Percentiles rank a stretch among this genome's conserved stretches.
phyloP scores from a whole-genome alignment of 2,888 invertebrate genomes.

The Chrysolina americana region DNA sequence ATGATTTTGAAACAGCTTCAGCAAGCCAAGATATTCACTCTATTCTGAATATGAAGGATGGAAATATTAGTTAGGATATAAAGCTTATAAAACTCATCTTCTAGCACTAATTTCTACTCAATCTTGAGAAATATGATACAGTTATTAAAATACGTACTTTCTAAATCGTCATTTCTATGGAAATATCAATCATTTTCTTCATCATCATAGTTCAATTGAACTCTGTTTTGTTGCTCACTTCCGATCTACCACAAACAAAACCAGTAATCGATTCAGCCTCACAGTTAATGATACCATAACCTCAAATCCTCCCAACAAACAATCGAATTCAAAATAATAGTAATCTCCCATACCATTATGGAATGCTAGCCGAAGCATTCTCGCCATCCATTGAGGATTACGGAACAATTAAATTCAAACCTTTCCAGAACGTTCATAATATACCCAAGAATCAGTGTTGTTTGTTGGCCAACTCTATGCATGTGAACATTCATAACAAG shows the following conservation, averaged over 20 bases:
- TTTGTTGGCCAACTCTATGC: neutral
- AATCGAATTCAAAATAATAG: neutral
- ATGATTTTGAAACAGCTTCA: neutral
- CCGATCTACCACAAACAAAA: neutral
- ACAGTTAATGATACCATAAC: slow-evolving; percentile 1
- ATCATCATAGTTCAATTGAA: neutral
- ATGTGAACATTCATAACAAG: neutral
- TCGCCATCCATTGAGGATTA: neutral
- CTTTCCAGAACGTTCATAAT: neutral
- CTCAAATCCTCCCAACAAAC: neutral
- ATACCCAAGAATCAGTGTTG: neutral
- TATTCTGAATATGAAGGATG: neutral
- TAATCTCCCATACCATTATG: slow-evolving; percentile 2
- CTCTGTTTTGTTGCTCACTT: neutral
- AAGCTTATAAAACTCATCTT: too few species aligned
- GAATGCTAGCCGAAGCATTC: neutral
- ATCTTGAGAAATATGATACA: too few species aligned
- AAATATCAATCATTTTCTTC: neutral
- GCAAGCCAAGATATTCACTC: neutral
- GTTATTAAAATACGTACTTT: too few species aligned
- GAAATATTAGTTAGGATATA: neutral
- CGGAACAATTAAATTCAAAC: neutral
- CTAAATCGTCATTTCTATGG: neutral
- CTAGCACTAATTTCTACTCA: too few species aligned
- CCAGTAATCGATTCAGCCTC: neutral